Evolutionary conservation across 1,140 invertebrate species (phyloP), one percentile per base, ranked within the genome.

Genomic region (Pseudomyrmex pallidus): DNA sequence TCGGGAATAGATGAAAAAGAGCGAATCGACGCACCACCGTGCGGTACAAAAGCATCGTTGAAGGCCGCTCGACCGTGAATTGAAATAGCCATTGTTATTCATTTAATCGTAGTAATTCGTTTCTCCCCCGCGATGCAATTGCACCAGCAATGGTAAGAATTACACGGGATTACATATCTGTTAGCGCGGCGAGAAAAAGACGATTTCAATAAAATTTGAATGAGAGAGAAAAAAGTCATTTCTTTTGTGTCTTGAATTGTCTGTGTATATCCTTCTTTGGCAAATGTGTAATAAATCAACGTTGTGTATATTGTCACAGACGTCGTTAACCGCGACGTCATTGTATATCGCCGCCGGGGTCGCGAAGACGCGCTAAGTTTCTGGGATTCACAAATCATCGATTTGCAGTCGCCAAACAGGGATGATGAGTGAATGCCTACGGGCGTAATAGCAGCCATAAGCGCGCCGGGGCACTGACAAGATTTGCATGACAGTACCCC

Each of bases 401-500:
- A 91, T 90, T 90, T 87, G 90, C 85, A 89, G 85, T 85, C 62
- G 50, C 82, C 88, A 88, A 91, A 91, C 84, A 85, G 84, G 5
- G 82, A 78, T 87, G 90, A 90, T 89, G 89, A 85, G 85, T 83
- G 86, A 89, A 89, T 82, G 90, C 83, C 86, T 85, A 83, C 83
- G 80, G 84, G 77, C 85, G 85, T 90, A 90, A 91, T 91, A 84
- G 68, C 85, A 86, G 87, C 88, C 87, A 89, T 91, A 90, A 90
- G 88, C 90, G 88, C 35, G 88, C 35, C 87, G 80, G 77, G 78
- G 82, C 83, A 87, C 70, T 85, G 77, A 56, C 84, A 90, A 91
- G 90, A 91, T 91, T 91, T 91, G 91, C 91, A 91, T 91, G 85
- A 91, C 91, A 91, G 91, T 91, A 89, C 84, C 85, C 85, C 89